A percentile compares a stretch with the other conserved stretches of the same genome.
Conservation (phyloP, 2,888 invertebrate species). For the Acleris literana region DNA sequence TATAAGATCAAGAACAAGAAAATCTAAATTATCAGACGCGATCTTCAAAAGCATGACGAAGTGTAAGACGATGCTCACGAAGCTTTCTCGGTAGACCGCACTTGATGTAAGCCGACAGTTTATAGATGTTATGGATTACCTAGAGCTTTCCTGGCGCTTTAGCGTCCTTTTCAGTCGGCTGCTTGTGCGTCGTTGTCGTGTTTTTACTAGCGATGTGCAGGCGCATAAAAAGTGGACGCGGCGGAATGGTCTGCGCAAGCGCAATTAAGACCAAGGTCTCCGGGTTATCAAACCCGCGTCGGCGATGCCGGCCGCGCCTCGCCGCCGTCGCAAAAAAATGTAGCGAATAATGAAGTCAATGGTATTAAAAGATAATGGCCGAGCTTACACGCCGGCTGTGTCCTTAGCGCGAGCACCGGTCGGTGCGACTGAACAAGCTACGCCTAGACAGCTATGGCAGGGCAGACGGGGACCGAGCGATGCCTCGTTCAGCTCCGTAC, state of each 20-base stretch:
- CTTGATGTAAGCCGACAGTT: conserved; percentile 63
- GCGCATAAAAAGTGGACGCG: conserved; percentile 81
- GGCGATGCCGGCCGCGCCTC: conserved; percentile 72
- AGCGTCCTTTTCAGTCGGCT: conserved; percentile 65
- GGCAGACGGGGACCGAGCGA: conserved; percentile 1
- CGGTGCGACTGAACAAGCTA: conserved; percentile 23
- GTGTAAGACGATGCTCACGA: conserved; percentile 42
- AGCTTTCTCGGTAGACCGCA: conserved; percentile 73
- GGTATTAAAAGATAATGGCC: conserved; percentile 81
- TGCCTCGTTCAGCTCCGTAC: conserved; percentile 13
- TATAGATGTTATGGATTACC: conserved; percentile 56
- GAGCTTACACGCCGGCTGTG: conserved; percentile 70
- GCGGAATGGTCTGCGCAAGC: conserved; percentile 79
- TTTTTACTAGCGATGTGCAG: conserved; percentile 82
- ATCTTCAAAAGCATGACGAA: conserved; percentile 61
- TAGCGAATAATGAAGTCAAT: conserved; percentile 79
- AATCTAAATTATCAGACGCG: conserved; percentile 59
- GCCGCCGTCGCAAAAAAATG: conserved; percentile 76
- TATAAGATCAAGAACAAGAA: conserved; percentile 50
- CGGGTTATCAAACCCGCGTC: conserved; percentile 83
- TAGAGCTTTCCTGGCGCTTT: conserved; percentile 60
- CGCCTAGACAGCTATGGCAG: conserved; percentile 35
- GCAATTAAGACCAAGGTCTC: conserved; percentile 84
- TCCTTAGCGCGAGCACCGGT: conserved; percentile 49
- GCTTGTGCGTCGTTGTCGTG: conserved; percentile 70